A percentile compares a stretch with the other conserved stretches of the same genome.
phyloP scores from a whole-genome alignment of 1,140 invertebrate species.

The Archivesica marissinica region DNA sequence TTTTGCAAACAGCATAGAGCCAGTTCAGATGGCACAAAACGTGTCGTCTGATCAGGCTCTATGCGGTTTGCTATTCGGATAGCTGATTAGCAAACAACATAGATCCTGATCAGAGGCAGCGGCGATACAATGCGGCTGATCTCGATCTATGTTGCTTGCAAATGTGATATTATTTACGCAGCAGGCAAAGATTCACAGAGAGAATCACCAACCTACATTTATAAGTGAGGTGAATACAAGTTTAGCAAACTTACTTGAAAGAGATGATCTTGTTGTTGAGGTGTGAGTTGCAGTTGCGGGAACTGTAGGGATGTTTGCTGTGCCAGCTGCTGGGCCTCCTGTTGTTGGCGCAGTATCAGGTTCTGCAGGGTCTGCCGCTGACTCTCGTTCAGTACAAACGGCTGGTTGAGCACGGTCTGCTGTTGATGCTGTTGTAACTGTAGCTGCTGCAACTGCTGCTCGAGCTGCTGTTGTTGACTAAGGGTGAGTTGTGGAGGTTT shows the following conservation, averaged over 20 bases:
- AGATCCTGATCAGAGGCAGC: too few relatives aligned
- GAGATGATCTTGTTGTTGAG: slow-evolving; percentile 83
- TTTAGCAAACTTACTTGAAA: slow-evolving; percentile 77
- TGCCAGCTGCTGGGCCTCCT: slow-evolving; percentile 71
- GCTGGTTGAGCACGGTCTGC: slow-evolving; percentile 45
- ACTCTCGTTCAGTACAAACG: slow-evolving; percentile 57
- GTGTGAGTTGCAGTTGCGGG: slow-evolving; percentile 70
- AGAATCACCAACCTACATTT: too few relatives aligned
- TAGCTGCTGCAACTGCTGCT: slow-evolving; percentile 71
- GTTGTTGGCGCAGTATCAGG: slow-evolving; percentile 70
- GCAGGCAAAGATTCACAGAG: too few relatives aligned
- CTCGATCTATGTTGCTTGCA: too few relatives aligned
- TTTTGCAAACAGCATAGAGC: too few relatives aligned
- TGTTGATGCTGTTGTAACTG: slow-evolving; percentile 74
- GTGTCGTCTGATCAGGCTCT: too few relatives aligned
- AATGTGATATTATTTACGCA: too few relatives aligned
- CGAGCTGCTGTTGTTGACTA: slow-evolving; percentile 75
- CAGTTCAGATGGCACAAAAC: too few relatives aligned
- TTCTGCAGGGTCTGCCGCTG: slow-evolving; percentile 61
- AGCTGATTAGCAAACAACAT: too few relatives aligned
- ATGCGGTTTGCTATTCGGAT: too few relatives aligned
- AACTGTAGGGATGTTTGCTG: slow-evolving; percentile 66
- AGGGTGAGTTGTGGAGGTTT: slow-evolving; percentile 40
- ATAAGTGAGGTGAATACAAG: too few relatives aligned
- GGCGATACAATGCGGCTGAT: too few relatives aligned